phyloP scores from a whole-genome alignment of 2,113 vertebrate genomes.

The Orthonyx spaldingii region DNA sequence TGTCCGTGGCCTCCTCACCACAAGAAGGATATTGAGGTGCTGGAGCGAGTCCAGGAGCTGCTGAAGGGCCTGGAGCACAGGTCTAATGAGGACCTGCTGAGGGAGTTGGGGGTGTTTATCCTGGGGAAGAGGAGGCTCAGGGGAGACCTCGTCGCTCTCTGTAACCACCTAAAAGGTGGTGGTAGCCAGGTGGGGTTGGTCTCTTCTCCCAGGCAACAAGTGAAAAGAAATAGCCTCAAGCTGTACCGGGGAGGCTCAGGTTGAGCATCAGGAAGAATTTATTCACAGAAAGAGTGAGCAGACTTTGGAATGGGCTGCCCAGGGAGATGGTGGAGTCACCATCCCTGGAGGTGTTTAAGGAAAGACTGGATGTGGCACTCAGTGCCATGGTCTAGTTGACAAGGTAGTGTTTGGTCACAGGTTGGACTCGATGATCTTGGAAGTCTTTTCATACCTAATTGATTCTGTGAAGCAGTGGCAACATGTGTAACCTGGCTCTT shows the following conservation, averaged over 20 bases:
- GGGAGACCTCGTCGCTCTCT: not conserved
- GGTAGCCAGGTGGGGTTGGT: not conserved
- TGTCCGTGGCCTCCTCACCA: not conserved
- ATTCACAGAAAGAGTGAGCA: not conserved
- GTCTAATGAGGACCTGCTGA: fast-evolving
- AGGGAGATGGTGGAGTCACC: not conserved
- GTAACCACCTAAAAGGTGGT: not conserved
- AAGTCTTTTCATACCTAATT: not conserved
- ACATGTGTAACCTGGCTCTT: fast-evolving
- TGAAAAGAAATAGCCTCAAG: not conserved
- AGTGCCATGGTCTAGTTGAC: not conserved
- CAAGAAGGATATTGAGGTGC: not conserved
- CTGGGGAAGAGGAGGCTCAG: not conserved
- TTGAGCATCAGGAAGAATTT: not conserved
- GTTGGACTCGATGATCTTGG: not conserved
- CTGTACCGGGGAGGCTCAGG: not conserved
- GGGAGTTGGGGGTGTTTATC: not conserved
- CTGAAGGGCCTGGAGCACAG: not conserved
- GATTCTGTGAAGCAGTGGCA: not conserved
- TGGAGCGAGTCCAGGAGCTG: not conserved
- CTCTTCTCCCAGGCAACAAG: not conserved
- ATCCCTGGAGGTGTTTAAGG: not conserved
- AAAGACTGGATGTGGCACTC: not conserved
- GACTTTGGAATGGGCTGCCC: not conserved
- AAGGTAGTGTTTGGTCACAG: not conserved